Conservation (phyloP, 2,797 vertebrate species). For the Erpetoichthys calabaricus region DNA sequence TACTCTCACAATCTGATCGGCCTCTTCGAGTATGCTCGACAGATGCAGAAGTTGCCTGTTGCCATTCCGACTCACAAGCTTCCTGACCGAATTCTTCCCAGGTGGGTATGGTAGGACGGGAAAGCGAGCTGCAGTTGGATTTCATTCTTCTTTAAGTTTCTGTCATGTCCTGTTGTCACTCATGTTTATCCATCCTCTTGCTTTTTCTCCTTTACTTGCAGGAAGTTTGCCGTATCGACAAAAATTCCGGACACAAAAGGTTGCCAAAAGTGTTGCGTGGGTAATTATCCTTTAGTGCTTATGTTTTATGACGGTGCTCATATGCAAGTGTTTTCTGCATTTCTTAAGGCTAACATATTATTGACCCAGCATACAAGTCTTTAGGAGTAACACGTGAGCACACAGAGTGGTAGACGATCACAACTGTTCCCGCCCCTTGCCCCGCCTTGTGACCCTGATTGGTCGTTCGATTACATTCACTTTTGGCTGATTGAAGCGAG, state of each 20-base stretch:
- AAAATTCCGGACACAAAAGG: constrained; percentile 98
- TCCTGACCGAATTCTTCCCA: constrained; percentile 86
- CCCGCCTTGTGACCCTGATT: too few species aligned
- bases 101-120: constrained; percentile 39
- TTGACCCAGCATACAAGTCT: too few species aligned
- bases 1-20: constrained; percentile 88
- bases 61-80: constrained; percentile 92
- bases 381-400: too few species aligned
- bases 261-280: constrained; percentile 94
- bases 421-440: too few species aligned
- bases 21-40: constrained; percentile 88
- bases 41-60: constrained; percentile 89
- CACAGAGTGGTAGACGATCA: too few species aligned
- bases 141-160: neutral
- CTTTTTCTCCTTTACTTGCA: constrained; percentile 26
- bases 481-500: too few species aligned
- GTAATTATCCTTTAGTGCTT: constrained; percentile 46
- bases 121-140: neutral
- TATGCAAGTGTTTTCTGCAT: too few species aligned
- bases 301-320: too few species aligned
- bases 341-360: too few species aligned
- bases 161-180: neutral
- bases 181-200: neutral
- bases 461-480: too few species aligned
- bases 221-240: constrained; percentile 90